phyloP scores from a whole-genome alignment of 2,797 vertebrate species.

The Sebastes trivittatus region DNA sequence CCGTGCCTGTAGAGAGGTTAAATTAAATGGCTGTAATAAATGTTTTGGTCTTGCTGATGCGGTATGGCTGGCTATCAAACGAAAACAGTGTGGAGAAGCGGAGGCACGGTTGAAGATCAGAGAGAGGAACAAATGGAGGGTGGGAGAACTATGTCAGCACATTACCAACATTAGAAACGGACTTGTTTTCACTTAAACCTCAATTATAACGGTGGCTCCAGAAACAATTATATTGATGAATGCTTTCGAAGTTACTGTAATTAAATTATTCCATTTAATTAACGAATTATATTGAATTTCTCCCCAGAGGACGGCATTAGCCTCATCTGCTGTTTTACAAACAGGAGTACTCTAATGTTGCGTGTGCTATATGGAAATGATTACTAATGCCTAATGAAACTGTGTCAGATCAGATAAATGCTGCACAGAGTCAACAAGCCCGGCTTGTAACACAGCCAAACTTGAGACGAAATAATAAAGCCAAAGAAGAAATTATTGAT shows the following conservation, averaged over 20 bases:
- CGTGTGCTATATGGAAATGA: conserved; percentile 77
- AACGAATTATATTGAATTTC: conserved; percentile 87
- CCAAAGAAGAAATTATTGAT: conserved; percentile 72
- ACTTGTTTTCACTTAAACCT: conserved; percentile 88
- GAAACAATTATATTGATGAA: conserved; percentile 89
- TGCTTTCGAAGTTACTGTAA: conserved; percentile 86
- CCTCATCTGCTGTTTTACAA: conserved; percentile 85
- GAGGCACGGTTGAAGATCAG: conserved; percentile 90
- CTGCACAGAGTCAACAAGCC: conserved; percentile 64
- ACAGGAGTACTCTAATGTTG: conserved; percentile 80
- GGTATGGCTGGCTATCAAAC: conserved; percentile 91
- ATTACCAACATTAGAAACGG: conserved; percentile 85
- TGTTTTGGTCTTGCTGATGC: conserved; percentile 90
- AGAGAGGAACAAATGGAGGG: conserved; percentile 76
- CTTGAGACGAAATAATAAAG: conserved; percentile 70
- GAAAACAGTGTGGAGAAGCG: conserved; percentile 87
- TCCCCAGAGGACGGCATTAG: conserved; percentile 83
- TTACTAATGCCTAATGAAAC: conserved; percentile 80
- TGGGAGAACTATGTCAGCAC: conserved; percentile 76
- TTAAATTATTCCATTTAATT: conserved; percentile 91
- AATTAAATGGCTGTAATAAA: conserved; percentile 99
- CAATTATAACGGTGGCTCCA: conserved; percentile 83
- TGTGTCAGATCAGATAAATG: conserved; percentile 80
- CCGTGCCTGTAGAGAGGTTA: conserved; percentile 95
- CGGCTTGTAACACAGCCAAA: conserved; percentile 69